These are phyloP conservation scores for Dendrocopos noguchii DNA, from an alignment of 2,113 vertebrate species.

Conservation along the genomic window DNA sequence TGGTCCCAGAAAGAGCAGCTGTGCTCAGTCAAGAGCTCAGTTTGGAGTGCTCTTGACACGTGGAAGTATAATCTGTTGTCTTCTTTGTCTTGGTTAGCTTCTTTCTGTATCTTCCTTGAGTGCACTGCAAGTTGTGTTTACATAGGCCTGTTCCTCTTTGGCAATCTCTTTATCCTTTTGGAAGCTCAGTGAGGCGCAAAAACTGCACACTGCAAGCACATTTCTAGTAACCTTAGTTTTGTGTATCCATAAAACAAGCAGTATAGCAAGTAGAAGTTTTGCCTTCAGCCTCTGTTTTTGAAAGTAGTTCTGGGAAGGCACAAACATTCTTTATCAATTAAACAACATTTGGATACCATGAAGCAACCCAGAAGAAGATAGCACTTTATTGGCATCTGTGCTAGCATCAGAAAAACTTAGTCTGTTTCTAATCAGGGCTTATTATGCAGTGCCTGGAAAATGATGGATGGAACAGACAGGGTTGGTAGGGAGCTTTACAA, in stretches of 20 bases:
- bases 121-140: background rate
- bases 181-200: background rate
- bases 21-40: background rate
- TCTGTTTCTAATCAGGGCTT: background rate
- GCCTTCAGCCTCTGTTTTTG: background rate
- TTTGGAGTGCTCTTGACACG: background rate
- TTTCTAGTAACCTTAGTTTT: background rate
- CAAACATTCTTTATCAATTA: background rate
- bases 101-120: background rate
- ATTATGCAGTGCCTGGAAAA: background rate
- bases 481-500: background rate
- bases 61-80: background rate
- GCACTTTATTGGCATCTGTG: background rate
- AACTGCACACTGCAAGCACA: background rate
- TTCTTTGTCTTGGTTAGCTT: background rate
- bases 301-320: background rate
- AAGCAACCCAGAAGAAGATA: background rate
- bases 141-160: background rate
- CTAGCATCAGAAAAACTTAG: background rate
- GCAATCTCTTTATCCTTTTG: background rate
- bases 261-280: background rate
- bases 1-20: background rate
- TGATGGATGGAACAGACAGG: background rate
- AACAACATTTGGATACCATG: accelerated
- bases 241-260: background rate